Evolutionary conservation across 2,888 invertebrate genomes (phyloP).

Genomic region (Poecilus cupreus): DNA sequence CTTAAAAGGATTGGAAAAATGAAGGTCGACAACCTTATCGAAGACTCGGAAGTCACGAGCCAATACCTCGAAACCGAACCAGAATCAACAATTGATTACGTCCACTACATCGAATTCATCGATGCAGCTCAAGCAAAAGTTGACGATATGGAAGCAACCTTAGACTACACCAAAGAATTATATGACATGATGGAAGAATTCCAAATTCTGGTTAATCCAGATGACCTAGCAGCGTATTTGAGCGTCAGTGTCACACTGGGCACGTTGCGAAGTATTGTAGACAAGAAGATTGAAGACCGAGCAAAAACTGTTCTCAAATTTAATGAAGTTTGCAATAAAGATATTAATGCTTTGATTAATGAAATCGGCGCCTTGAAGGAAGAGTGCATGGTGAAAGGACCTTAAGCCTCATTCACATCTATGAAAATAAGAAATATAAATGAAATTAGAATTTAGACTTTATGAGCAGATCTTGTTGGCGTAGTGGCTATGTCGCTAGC

Average conservation of each 20-base stretch:
- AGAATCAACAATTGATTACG: constrained; percentile 82
- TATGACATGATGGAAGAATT: constrained; percentile 90
- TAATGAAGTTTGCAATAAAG: constrained; percentile 84
- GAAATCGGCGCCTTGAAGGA: constrained; percentile 84
- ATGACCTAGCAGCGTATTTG: constrained; percentile 80
- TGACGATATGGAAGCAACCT: constrained; percentile 81
- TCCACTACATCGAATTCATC: constrained; percentile 82
- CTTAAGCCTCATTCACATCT: too few species aligned
- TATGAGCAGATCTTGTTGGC: too few species aligned
- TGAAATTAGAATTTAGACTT: too few species aligned
- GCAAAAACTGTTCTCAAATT: constrained; percentile 82
- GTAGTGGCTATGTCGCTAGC: too few species aligned
- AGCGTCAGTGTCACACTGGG: constrained; percentile 79
- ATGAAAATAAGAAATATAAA: too few species aligned
- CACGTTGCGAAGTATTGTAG: constrained; percentile 81
- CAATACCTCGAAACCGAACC: constrained; percentile 80
- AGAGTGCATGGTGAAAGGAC: constrained; percentile 78
- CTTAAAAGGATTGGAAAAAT: constrained; percentile 78
- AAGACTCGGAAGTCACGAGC: constrained; percentile 79
- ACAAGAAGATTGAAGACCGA: constrained; percentile 81
- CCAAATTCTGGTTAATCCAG: constrained; percentile 81
- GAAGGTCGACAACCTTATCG: constrained; percentile 75
- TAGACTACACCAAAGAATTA: constrained; percentile 88
- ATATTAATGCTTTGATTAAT: constrained; percentile 83
- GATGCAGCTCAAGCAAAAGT: constrained; percentile 81